Evolutionary conservation across 1,140 invertebrate genomes (phyloP).

Genomic region (Plutomurus gul): DNA sequence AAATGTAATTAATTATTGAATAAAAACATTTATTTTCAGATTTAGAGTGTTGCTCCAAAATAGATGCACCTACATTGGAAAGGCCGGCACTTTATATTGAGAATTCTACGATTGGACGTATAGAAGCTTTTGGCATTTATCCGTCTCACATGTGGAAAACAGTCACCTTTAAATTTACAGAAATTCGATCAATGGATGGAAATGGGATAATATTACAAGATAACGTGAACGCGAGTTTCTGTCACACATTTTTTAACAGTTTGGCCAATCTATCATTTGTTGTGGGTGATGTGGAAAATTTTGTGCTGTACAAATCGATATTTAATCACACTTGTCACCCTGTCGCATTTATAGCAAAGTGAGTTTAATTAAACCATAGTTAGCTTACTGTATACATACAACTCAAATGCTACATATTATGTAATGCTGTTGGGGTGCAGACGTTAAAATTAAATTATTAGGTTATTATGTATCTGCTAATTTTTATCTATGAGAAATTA

Average conservation of each 20-base stretch:
- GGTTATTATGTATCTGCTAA: neutral
- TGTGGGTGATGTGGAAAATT: neutral
- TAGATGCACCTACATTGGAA: neutral
- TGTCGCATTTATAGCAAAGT: constrained; percentile 6
- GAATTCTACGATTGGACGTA: neutral
- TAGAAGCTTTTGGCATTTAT: neutral
- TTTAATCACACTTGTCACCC: constrained; percentile 12
- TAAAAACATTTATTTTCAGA: neutral
- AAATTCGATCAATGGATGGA: neutral
- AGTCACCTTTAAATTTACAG: neutral
- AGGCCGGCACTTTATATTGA: constrained; percentile 13
- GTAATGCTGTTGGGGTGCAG: no score
- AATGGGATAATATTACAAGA: neutral
- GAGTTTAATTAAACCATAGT: neutral
- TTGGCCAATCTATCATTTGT: neutral
- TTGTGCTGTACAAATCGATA: neutral
- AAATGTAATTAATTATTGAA: neutral
- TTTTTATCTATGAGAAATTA: neutral
- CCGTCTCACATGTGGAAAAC: constrained; percentile 34
- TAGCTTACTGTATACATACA: neutral
- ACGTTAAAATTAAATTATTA: neutral
- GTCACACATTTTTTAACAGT: constrained; percentile 7
- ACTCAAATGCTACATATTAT: no score
- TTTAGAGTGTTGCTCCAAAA: constrained; percentile 13
- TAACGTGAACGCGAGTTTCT: neutral